Evolutionary conservation across 1,140 invertebrate genomes (phyloP).

Genomic region (Drosophila asahinai): DNA sequence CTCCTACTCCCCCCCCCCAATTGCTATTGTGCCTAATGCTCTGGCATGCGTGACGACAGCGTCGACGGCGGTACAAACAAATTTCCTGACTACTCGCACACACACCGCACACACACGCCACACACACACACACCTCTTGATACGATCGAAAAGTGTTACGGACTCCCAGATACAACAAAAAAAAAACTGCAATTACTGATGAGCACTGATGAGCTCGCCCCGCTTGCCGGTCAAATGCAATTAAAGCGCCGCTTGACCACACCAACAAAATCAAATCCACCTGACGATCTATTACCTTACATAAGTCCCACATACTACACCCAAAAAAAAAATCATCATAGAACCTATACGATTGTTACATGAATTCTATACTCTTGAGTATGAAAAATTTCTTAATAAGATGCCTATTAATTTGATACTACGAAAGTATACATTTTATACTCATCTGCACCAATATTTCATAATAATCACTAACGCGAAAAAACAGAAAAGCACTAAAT

Average conservation of each 20-base stretch:
- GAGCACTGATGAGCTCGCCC: slow-evolving; percentile 41
- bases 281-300: slow-evolving; percentile 23
- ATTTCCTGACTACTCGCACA: slow-evolving; percentile 72
- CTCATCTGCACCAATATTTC: too few relatives aligned
- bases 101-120: slow-evolving; percentile 24
- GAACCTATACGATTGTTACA: too few relatives aligned
- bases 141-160: slow-evolving; percentile 68
- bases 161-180: slow-evolving; percentile 34
- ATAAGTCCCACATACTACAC: slow-evolving; percentile 1
- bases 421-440: too few relatives aligned
- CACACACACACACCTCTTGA: slow-evolving; percentile 31
- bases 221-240: slow-evolving; percentile 64
- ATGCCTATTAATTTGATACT: too few relatives aligned
- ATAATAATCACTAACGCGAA: too few relatives aligned
- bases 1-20: slow-evolving; percentile 9
- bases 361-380: too few relatives aligned
- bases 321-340: too few relatives aligned
- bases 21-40: slow-evolving; percentile 78
- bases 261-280: slow-evolving; percentile 28
- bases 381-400: too few relatives aligned
- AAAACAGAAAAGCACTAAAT: too few relatives aligned
- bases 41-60: slow-evolving; percentile 81
- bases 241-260: slow-evolving; percentile 61
- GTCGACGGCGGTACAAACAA: slow-evolving; percentile 77
- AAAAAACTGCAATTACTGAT: slow-evolving; percentile 65